Conservation (phyloP, 2,797 vertebrate species). For the Chelonia mydas region DNA sequence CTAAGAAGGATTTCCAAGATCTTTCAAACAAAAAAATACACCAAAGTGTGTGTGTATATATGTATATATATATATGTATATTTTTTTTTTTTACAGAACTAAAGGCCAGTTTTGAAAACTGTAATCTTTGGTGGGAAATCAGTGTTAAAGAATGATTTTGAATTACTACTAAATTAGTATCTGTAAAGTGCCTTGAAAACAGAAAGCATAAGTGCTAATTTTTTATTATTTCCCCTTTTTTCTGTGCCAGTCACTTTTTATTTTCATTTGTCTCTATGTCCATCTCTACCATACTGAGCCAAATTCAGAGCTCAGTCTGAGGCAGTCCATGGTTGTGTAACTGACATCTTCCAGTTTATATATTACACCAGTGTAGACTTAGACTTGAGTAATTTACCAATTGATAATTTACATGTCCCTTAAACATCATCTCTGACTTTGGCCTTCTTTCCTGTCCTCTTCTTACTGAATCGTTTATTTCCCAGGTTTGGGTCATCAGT, state of each 20-base stretch:
- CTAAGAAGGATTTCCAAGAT: slow-evolving; percentile 38
- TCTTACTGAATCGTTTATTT: background rate
- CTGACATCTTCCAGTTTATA: background rate
- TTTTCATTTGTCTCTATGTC: background rate
- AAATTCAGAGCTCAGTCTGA: background rate
- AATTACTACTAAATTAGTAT: slow-evolving; percentile 21
- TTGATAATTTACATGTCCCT: background rate
- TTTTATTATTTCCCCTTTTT: background rate
- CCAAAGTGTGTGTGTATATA: background rate
- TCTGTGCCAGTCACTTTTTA: background rate
- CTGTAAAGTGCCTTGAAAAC: slow-evolving; percentile 20
- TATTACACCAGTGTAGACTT: background rate
- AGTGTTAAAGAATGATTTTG: slow-evolving; percentile 49
- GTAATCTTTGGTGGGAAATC: slow-evolving; percentile 48
- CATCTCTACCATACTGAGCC: background rate
- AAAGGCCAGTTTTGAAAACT: slow-evolving; percentile 67
- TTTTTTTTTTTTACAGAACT: slow-evolving; percentile 37
- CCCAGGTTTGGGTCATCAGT: background rate
- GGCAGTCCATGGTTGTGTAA: background rate
- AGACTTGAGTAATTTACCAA: background rate
- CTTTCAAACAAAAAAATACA: background rate
- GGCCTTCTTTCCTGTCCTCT: background rate
- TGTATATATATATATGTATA: too few relatives aligned
- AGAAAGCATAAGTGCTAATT: background rate
- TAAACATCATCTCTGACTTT: background rate